Conservation (phyloP, 2,888 invertebrate genomes). For the Perithous albicinctus region DNA sequence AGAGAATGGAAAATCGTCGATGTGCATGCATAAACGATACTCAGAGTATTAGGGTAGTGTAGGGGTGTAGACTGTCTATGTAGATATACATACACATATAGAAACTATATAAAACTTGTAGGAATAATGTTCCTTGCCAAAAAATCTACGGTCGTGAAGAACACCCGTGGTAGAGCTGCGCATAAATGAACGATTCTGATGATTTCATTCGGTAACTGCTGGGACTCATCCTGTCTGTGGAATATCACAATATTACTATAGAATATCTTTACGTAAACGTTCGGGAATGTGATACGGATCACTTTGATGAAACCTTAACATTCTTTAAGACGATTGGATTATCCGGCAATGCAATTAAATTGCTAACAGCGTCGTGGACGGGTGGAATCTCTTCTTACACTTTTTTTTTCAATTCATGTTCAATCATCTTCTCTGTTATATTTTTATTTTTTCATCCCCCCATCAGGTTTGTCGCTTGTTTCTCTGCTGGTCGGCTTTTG, state of each 20-base stretch:
- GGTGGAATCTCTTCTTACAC: no score
- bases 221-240: background rate
- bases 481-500: no score
- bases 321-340: background rate
- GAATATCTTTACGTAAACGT: background rate
- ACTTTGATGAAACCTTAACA: background rate
- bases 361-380: no score
- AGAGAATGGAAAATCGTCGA: constrained; percentile 33
- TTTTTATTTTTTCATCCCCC: no score
- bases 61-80: background rate
- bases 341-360: no score
- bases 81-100: background rate
- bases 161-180: constrained; percentile 31
- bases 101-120: constrained; percentile 2
- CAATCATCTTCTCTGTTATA: no score
- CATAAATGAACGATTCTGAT: constrained; percentile 44
- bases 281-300: background rate
- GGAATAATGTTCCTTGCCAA: constrained; percentile 15
- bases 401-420: no score
- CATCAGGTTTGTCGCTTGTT: no score
- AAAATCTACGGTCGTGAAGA: constrained; percentile 33
- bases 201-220: constrained; percentile 20
- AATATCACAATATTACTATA: background rate
- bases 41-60: constrained; percentile 27
- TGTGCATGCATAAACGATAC: constrained; percentile 48